These are phyloP conservation scores for Graphium colonna DNA, from an alignment of 2,888 invertebrate genomes.

Conservation along the genomic window DNA sequence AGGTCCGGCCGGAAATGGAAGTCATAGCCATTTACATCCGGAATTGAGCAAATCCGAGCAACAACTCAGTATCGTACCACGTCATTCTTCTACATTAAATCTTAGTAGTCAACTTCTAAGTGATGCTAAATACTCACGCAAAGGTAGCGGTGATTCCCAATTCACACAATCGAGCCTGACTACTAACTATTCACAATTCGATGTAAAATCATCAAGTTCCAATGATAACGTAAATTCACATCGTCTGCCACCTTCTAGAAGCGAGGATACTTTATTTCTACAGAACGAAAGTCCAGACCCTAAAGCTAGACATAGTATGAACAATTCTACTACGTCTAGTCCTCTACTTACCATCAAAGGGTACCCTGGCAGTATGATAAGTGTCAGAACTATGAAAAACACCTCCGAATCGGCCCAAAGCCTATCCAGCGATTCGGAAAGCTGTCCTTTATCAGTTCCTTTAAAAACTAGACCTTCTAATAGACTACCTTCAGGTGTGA, in stretches of 20 bases:
- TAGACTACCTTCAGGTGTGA: conserved; percentile 59
- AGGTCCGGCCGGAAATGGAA: conserved; percentile 84
- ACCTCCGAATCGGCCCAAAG: conserved; percentile 84
- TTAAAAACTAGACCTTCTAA: conserved; percentile 76
- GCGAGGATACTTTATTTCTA: conserved; percentile 88
- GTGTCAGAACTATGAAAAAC: conserved; percentile 81
- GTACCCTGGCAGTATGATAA: conserved; percentile 82
- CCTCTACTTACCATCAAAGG: conserved; percentile 83
- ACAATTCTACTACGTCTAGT: conserved; percentile 83
- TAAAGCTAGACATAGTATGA: conserved; percentile 79
- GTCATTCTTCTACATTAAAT: conserved; percentile 75
- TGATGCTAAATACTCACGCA: conserved; percentile 67
- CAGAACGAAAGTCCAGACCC: conserved; percentile 62
- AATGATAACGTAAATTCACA: conserved; percentile 59
- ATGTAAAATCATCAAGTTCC: conserved; percentile 60
- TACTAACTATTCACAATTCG: conserved; percentile 69
- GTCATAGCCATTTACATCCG: conserved; percentile 76
- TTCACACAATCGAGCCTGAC: conserved; percentile 77
- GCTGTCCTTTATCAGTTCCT: conserved; percentile 76
- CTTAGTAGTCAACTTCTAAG: conserved; percentile 74
- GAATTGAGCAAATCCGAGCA: conserved; percentile 93
- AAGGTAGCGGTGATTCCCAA: conserved; percentile 81
- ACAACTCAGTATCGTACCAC: conserved; percentile 79
- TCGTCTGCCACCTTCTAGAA: conserved; percentile 88
- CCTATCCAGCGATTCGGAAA: conserved; percentile 83